Percentiles rank a stretch among this genome's conserved stretches.
Conservation (phyloP, 1,140 invertebrate genomes). For the Zaprionus davidi region DNA sequence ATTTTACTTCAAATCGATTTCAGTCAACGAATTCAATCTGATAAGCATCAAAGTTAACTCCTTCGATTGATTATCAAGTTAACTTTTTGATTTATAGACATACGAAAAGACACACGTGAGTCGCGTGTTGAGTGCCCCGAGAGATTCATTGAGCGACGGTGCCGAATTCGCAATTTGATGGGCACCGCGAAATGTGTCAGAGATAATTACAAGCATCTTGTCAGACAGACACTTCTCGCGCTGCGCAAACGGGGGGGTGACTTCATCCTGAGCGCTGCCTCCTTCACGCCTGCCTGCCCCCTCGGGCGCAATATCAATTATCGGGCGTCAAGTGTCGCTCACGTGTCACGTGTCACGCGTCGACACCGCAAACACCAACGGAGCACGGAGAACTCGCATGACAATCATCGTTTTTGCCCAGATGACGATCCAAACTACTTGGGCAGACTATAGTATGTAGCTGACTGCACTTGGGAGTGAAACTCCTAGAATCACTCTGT, state of each 20-base stretch:
- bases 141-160: constrained; percentile 23
- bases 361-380: constrained; percentile 62
- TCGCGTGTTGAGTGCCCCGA: neutral
- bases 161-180: constrained; percentile 5
- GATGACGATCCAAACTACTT: constrained; percentile 12
- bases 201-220: constrained; percentile 66
- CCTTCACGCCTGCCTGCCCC: neutral
- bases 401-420: constrained; percentile 36
- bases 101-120: neutral
- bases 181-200: constrained; percentile 53
- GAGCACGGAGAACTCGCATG: constrained; percentile 33
- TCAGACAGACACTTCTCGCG: constrained; percentile 20
- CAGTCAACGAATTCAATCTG: neutral
- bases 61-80: neutral
- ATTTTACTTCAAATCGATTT: neutral
- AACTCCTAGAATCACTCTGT: neutral
- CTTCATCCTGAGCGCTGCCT: neutral
- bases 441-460: neutral
- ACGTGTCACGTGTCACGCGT: constrained; percentile 65
- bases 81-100: neutral
- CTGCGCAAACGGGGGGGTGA: neutral
- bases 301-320: constrained; percentile 68
- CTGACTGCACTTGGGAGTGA: neutral
- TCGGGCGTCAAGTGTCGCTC: constrained; percentile 76
- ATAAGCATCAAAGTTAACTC: neutral